Evolutionary conservation across 92 coral and sea anemone genomes (phyloP).

Genomic region (Epizoanthus ramosus): DNA sequence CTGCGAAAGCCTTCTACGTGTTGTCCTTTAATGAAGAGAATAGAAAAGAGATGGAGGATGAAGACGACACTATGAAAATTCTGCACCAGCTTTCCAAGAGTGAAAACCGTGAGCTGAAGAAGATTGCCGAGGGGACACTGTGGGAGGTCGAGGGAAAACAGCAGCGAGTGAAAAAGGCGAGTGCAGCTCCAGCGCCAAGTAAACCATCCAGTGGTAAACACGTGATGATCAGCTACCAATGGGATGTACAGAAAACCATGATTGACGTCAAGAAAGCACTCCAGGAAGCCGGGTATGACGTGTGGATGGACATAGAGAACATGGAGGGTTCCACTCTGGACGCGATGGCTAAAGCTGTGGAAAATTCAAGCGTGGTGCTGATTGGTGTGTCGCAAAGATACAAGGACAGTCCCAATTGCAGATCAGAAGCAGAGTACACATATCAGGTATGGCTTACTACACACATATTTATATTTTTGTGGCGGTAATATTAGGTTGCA

Average conservation of each 20-base stretch:
- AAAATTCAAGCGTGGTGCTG: slow-evolving; percentile 71
- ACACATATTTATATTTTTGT: too few relatives aligned
- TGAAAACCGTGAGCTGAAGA: slow-evolving; percentile 43
- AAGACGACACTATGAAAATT: slow-evolving; percentile 37
- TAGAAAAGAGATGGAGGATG: slow-evolving; percentile 44
- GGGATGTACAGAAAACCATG: slow-evolving; percentile 75
- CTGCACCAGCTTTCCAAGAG: slow-evolving; percentile 51
- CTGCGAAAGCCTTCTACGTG: slow-evolving; percentile 59
- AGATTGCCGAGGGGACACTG: slow-evolving; percentile 71
- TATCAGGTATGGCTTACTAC: too few relatives aligned
- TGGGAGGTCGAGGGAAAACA: slow-evolving; percentile 78
- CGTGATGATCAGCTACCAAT: slow-evolving; percentile 86
- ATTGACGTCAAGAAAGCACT: slow-evolving; percentile 65
- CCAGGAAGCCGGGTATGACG: slow-evolving; percentile 68
- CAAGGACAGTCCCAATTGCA: slow-evolving; percentile 78
- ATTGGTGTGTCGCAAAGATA: slow-evolving; percentile 83
- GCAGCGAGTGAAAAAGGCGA: slow-evolving; percentile 35
- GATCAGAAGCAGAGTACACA: slow-evolving; percentile 29
- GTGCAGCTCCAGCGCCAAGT: neutral
- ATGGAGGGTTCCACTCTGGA: slow-evolving; percentile 88
- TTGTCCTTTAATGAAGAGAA: slow-evolving; percentile 78
- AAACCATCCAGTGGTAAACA: slow-evolving; percentile 44
- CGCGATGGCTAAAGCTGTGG: slow-evolving; percentile 84
- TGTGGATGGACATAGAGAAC: slow-evolving; percentile 86
- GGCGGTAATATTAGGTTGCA: too few relatives aligned